A percentile compares a stretch with the other conserved stretches of the same genome.
These are phyloP conservation scores for Sympetrum striolatum DNA, from an alignment of 2,888 invertebrate genomes.

Conservation along the genomic window DNA sequence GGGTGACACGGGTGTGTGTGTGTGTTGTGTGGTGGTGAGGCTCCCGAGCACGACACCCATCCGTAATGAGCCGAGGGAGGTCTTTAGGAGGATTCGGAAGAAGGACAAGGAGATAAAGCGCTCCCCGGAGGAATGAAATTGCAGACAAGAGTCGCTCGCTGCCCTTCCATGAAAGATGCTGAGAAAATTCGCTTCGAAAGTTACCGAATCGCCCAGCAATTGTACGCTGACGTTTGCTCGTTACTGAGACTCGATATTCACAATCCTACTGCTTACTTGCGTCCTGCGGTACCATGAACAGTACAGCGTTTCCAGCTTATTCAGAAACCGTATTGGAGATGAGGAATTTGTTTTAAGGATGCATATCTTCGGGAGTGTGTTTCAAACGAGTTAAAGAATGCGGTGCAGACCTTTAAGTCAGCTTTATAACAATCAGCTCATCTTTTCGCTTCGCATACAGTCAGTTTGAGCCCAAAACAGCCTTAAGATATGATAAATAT, in stretches of 20 bases:
- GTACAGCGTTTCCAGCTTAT: too few species aligned
- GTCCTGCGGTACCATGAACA: too few species aligned
- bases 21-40: constrained; percentile 41
- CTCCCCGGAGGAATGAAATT: background rate
- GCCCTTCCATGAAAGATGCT: background rate
- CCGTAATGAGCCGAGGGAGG: background rate
- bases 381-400: too few species aligned
- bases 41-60: constrained; percentile 13
- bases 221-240: background rate
- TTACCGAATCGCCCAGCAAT: background rate
- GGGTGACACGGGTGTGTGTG: constrained; percentile 13
- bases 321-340: too few species aligned
- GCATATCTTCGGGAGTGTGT: too few species aligned
- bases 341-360: too few species aligned
- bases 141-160: background rate
- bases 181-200: background rate
- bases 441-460: too few species aligned
- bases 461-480: too few species aligned
- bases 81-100: background rate
- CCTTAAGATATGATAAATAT: too few species aligned
- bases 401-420: too few species aligned
- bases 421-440: too few species aligned
- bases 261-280: too few species aligned
- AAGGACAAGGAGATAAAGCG: background rate
- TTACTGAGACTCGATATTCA: background rate